These are phyloP conservation scores for Vanessa cardui DNA, from an alignment of 2,888 invertebrate genomes.

Conservation along the genomic window DNA sequence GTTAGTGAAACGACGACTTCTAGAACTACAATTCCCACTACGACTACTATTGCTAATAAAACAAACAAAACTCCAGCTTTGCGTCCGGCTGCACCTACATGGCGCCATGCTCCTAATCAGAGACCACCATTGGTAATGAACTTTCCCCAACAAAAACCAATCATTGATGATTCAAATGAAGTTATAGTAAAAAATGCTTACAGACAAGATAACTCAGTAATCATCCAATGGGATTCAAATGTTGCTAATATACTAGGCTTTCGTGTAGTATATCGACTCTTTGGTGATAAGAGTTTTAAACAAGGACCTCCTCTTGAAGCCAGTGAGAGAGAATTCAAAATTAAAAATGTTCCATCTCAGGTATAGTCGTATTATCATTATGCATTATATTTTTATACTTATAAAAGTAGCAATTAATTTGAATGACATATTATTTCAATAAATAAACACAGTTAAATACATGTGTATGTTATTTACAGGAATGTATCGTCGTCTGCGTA, in stretches of 20 bases:
- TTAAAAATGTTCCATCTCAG: conserved; percentile 95
- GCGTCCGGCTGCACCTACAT: conserved; percentile 69
- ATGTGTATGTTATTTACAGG: conserved; percentile 74
- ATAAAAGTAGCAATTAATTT: too few species aligned
- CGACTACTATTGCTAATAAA: conserved; percentile 61
- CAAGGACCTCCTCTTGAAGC: conserved; percentile 95
- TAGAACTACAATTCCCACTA: conserved; percentile 51
- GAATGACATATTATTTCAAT: too few species aligned
- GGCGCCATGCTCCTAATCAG: conserved; percentile 81
- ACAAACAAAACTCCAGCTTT: conserved; percentile 61
- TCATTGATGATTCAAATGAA: conserved; percentile 87
- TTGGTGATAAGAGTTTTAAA: conserved; percentile 94
- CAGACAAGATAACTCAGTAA: conserved; percentile 92
- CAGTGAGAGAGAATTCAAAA: conserved; percentile 95
- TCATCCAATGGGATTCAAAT: conserved; percentile 96
- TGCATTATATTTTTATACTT: too few species aligned
- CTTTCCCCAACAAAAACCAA: conserved; percentile 85
- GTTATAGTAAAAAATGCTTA: conserved; percentile 93
- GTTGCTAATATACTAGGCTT: conserved; percentile 94
- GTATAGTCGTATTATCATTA: conserved; percentile 62
- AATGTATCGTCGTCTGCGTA: conserved; percentile 96
- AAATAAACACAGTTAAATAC: background rate
- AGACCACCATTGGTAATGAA: conserved; percentile 88
- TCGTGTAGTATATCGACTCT: conserved; percentile 93
- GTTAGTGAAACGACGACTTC: conserved; percentile 48